A percentile compares a stretch with the other conserved stretches of the same genome.
Evolutionary conservation across 2,888 invertebrate species (phyloP).

Genomic region (Arge pagana): DNA sequence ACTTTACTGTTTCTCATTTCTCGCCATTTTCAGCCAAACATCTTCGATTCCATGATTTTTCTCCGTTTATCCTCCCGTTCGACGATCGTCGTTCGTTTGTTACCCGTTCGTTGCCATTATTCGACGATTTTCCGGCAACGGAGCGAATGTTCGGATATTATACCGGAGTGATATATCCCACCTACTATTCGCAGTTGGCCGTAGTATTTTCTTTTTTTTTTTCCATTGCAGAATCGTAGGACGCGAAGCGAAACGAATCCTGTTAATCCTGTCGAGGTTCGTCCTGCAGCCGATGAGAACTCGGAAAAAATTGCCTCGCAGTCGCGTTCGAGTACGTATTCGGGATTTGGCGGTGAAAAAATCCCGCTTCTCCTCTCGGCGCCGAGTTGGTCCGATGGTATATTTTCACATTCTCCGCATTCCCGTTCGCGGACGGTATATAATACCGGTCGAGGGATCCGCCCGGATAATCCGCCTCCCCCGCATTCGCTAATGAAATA

Average conservation of each 20-base stretch:
- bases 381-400: neutral
- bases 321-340: neutral
- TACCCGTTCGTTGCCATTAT: too few relatives aligned
- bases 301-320: neutral
- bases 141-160: neutral
- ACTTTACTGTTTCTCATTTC: too few relatives aligned
- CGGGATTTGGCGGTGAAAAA: slow-evolving; percentile 19
- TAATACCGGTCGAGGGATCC: slow-evolving; percentile 51
- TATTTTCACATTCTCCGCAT: slow-evolving; percentile 35
- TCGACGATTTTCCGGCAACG: too few relatives aligned
- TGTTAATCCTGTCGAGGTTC: neutral
- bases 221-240: slow-evolving; percentile 1
- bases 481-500: slow-evolving; percentile 56
- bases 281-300: slow-evolving; percentile 8
- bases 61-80: too few relatives aligned
- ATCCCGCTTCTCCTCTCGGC: slow-evolving; percentile 9
- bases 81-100: too few relatives aligned
- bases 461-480: slow-evolving; percentile 51
- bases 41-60: too few relatives aligned
- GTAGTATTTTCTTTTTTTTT: too few relatives aligned
- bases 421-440: slow-evolving; percentile 47
- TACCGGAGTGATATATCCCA: neutral
- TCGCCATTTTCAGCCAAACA: too few relatives aligned
- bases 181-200: too few relatives aligned
- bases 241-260: slow-evolving; percentile 6